Evolutionary conservation across 2,888 invertebrate species (phyloP).

Genomic region (Pachydiplax longipennis): DNA sequence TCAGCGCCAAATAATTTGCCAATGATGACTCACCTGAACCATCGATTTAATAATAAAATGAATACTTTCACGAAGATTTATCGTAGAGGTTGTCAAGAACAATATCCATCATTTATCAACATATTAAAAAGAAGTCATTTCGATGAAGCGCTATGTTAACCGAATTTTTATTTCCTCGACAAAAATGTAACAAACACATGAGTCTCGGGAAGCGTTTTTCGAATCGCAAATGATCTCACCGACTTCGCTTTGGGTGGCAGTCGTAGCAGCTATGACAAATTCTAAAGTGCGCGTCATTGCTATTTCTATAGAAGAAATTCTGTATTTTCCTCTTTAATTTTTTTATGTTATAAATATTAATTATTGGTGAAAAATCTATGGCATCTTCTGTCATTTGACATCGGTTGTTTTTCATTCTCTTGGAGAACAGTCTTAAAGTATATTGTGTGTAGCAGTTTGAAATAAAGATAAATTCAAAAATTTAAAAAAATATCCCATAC

Average conservation of each 20-base stretch:
- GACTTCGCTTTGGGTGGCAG: not conserved
- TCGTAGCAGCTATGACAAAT: not conserved
- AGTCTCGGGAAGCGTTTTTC: not conserved
- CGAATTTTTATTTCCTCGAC: not conserved
- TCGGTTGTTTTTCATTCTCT: too few relatives aligned
- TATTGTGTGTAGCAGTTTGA: too few relatives aligned
- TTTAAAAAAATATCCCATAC: too few relatives aligned
- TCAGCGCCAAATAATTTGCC: conserved; percentile 33
- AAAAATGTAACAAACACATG: conserved; percentile 28
- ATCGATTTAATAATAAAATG: conserved; percentile 23
- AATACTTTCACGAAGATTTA: not conserved
- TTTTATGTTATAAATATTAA: too few relatives aligned
- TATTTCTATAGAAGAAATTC: too few relatives aligned
- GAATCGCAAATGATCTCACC: not conserved
- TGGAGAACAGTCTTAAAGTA: too few relatives aligned
- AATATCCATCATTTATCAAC: not conserved
- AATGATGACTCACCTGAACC: conserved; percentile 37
- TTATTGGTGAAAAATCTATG: too few relatives aligned
- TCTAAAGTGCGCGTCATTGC: not conserved
- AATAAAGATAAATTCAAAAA: too few relatives aligned
- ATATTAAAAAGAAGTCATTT: not conserved
- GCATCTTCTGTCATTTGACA: too few relatives aligned
- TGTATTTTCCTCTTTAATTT: too few relatives aligned
- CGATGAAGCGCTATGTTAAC: not conserved
- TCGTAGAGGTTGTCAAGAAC: not conserved